Conservation (phyloP, 2,888 invertebrate genomes). For the Himalopsyche anomala region DNA sequence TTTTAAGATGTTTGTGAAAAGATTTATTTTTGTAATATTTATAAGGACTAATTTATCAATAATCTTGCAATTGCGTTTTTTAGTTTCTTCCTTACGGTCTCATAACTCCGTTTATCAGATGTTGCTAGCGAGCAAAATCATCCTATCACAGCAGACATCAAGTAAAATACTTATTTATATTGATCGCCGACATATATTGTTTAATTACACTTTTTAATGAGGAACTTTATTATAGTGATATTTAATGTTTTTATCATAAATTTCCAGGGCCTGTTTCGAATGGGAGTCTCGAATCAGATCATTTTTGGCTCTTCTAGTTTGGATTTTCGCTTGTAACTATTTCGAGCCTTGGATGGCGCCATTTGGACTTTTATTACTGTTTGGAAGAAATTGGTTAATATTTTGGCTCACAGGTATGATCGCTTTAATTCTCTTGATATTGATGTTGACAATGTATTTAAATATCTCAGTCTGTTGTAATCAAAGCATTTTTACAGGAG, state of each 20-base stretch:
- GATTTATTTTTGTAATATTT: no score
- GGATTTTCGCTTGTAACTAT: slow-evolving; percentile 93
- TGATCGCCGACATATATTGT: background rate
- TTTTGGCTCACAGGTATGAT: slow-evolving; percentile 73
- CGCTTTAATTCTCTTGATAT: background rate
- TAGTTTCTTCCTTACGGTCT: no score
- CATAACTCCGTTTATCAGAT: no score
- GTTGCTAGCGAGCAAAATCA: no score
- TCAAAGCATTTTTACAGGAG: slow-evolving; percentile 69
- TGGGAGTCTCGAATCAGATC: slow-evolving; percentile 96
- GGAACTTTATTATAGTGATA: background rate
- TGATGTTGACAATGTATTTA: background rate
- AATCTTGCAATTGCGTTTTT: no score
- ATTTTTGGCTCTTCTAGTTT: slow-evolving; percentile 87
- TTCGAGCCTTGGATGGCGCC: slow-evolving; percentile 98
- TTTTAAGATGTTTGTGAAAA: no score
- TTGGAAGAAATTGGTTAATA: slow-evolving; percentile 79
- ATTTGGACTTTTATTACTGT: slow-evolving; percentile 86
- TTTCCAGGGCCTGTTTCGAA: slow-evolving; percentile 92
- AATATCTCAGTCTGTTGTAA: background rate
- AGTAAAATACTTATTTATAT: no score
- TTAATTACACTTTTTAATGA: background rate
- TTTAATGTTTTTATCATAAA: slow-evolving; percentile 37
- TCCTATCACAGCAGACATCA: no score
- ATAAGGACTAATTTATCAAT: no score